Conservation (phyloP, 2,797 vertebrate genomes). For the Pristis pectinata region DNA sequence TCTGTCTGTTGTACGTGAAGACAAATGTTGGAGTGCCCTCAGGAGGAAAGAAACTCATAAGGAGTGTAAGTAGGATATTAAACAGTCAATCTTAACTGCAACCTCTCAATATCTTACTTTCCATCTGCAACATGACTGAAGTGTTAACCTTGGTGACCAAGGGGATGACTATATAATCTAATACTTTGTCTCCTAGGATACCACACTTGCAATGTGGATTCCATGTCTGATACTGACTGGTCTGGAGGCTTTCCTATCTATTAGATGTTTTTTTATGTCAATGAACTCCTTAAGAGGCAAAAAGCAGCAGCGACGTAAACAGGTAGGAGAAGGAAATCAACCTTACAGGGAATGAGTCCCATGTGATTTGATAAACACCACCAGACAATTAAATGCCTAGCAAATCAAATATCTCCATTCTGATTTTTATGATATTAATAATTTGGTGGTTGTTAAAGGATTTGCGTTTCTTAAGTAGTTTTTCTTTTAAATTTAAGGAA, state of each 20-base stretch:
- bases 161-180: background rate
- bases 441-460: background rate
- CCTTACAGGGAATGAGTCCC: background rate
- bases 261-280: constrained; percentile 64
- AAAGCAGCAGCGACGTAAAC: constrained; percentile 60
- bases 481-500: background rate
- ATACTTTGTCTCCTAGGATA: constrained; percentile 58
- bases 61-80: background rate
- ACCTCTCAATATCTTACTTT: background rate
- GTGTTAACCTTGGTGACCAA: background rate
- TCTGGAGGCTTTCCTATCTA: constrained; percentile 64
- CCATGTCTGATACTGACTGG: constrained; percentile 64
- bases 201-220: constrained; percentile 77
- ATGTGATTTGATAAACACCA: background rate
- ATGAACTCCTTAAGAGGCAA: constrained; percentile 59
- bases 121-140: background rate
- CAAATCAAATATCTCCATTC: background rate
- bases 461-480: background rate
- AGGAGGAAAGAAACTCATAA: background rate
- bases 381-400: background rate
- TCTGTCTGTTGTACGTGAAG: too few relatives aligned
- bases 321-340: constrained; percentile 41
- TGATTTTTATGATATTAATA: background rate
- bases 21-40: background rate
- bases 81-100: background rate